Percentiles rank a stretch among this genome's conserved stretches.
phyloP scores from a whole-genome alignment of 2,113 vertebrate species.

The Jaculus jaculus region DNA sequence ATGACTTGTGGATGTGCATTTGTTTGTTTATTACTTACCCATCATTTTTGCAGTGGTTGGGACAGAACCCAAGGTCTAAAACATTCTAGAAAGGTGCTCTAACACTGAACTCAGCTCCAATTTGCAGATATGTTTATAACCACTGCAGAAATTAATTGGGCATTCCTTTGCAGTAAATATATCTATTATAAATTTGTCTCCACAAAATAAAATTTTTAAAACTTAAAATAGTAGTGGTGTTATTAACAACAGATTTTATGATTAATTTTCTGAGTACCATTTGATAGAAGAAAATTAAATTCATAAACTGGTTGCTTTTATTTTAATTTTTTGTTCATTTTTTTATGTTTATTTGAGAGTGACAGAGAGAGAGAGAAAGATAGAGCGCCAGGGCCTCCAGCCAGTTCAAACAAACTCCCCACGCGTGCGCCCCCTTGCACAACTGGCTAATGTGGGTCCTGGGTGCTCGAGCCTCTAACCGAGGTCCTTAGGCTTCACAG shows the following conservation, averaged over 20 bases:
- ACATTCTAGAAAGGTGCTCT: neutral
- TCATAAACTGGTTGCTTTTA: conserved; percentile 20
- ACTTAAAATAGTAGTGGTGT: conserved; percentile 19
- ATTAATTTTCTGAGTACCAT: neutral
- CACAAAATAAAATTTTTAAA: neutral
- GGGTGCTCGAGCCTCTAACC: no score
- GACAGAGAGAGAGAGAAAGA: no score
- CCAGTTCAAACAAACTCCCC: no score
- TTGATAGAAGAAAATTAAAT: conserved; percentile 26
- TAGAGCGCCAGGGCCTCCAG: no score
- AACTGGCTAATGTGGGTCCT: no score
- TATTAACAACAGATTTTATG: conserved; percentile 16
- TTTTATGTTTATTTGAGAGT: no score
- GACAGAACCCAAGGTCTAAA: neutral
- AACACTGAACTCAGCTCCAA: neutral
- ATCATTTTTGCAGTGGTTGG: neutral
- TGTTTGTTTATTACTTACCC: neutral
- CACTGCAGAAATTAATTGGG: neutral
- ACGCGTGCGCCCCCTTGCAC: no score
- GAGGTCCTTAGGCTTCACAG: no score
- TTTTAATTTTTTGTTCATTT: no score
- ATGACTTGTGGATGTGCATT: neutral
- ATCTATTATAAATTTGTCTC: conserved; percentile 1
- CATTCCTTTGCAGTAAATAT: neutral
- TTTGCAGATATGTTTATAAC: neutral